phyloP scores from a whole-genome alignment of 2,797 vertebrate genomes.

The Merluccius polli region DNA sequence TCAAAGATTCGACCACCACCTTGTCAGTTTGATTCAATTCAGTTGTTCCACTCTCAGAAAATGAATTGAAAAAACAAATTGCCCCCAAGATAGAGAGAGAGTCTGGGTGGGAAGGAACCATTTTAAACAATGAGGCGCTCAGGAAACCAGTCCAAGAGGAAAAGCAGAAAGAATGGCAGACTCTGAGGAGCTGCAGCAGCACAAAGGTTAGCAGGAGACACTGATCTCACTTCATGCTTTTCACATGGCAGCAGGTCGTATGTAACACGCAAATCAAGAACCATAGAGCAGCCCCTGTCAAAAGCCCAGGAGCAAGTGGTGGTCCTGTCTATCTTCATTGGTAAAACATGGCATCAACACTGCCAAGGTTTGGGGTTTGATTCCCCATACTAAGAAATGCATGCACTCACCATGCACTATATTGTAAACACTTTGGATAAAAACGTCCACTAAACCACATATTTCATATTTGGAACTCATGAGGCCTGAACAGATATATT shows the following conservation, averaged over 20 bases:
- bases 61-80: not conserved
- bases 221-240: not conserved
- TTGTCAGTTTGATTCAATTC: not conserved
- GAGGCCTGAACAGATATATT: not conserved
- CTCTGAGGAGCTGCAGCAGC: not conserved
- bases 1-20: not conserved
- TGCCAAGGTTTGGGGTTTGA: not conserved
- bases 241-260: not conserved
- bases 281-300: no score
- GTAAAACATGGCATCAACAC: not conserved
- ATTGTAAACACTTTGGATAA: not conserved
- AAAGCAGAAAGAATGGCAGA: slow-evolving; percentile 28
- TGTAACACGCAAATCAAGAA: no score
- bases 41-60: not conserved
- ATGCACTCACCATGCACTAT: not conserved
- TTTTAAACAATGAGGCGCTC: slow-evolving; percentile 37
- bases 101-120: slow-evolving; percentile 29
- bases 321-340: not conserved
- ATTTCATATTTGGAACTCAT: not conserved
- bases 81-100: not conserved
- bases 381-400: not conserved
- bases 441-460: not conserved
- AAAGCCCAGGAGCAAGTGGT: not conserved
- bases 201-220: not conserved
- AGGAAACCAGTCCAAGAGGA: slow-evolving; percentile 40